Conservation (phyloP, 2,888 invertebrate genomes). For the Thymelicus sylvestris region DNA sequence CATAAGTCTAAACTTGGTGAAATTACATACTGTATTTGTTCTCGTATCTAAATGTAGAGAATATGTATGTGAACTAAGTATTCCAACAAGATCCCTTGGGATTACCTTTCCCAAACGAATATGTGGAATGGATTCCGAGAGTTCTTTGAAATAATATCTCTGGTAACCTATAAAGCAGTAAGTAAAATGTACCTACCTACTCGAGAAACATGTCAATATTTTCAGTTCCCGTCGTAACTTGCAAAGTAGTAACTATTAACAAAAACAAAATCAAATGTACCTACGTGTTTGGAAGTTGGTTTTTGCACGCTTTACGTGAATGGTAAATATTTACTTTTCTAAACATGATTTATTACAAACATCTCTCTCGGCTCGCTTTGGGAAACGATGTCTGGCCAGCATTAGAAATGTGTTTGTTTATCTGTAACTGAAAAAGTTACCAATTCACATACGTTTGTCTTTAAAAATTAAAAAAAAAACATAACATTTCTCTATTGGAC, state of each 20-base stretch:
- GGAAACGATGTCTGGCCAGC: too few species aligned
- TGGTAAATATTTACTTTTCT: constrained; percentile 2
- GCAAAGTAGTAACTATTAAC: constrained; percentile 24
- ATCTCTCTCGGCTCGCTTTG: too few species aligned
- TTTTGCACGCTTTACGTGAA: constrained; percentile 6
- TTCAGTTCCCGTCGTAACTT: constrained; percentile 50
- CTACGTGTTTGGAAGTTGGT: constrained; percentile 10
- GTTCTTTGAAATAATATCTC: constrained; percentile 83
- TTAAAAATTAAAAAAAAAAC: too few species aligned
- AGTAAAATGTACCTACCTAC: constrained; percentile 73
- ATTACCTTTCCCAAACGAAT: constrained; percentile 72
- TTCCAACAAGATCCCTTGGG: constrained; percentile 73
- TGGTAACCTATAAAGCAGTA: constrained; percentile 78
- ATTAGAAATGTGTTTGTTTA: too few species aligned
- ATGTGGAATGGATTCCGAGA: constrained; percentile 77
- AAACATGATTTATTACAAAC: too few species aligned
- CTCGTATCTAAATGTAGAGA: constrained; percentile 51
- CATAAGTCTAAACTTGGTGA: not conserved
- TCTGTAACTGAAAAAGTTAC: too few species aligned
- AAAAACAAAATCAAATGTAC: constrained; percentile 4
- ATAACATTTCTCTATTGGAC: too few species aligned
- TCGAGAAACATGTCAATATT: constrained; percentile 76
- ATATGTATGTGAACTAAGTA: constrained; percentile 72
- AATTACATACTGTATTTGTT: constrained; percentile 45
- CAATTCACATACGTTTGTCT: too few species aligned